phyloP scores from a whole-genome alignment of 1,140 invertebrate genomes.

The Neuroterus valhalla region DNA sequence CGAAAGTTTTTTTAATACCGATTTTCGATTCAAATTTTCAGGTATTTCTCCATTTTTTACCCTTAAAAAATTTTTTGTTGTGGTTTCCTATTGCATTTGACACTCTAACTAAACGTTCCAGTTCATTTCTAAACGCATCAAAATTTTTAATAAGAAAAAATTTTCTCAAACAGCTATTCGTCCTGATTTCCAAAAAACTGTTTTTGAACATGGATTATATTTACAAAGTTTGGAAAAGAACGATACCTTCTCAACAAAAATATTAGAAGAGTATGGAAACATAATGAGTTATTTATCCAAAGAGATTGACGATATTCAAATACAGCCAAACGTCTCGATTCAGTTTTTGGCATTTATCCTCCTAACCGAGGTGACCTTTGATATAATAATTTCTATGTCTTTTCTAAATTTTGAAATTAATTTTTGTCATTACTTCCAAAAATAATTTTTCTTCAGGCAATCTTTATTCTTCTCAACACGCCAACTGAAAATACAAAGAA shows the following conservation, averaged over 20 bases:
- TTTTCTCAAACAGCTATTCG: neutral
- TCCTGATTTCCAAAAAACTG: conserved; percentile 17
- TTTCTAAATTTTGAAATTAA: neutral
- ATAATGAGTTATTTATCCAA: conserved; percentile 11
- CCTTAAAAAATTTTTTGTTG: too few relatives aligned
- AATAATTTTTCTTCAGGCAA: conserved; percentile 4
- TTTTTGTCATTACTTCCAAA: neutral
- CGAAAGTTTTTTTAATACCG: too few relatives aligned
- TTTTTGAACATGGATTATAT: neutral
- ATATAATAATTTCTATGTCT: neutral
- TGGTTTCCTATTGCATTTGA: too few relatives aligned
- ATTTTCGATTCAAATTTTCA: too few relatives aligned
- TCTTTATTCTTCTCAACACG: neutral
- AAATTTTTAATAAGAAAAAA: too few relatives aligned
- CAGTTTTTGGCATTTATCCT: conserved; percentile 20
- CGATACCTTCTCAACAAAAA: neutral
- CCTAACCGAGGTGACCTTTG: conserved; percentile 3
- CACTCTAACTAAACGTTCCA: too few relatives aligned
- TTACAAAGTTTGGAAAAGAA: neutral
- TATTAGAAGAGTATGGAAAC: conserved; percentile 5
- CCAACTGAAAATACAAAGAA: neutral
- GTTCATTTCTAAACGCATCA: too few relatives aligned
- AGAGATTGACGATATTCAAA: conserved; percentile 3
- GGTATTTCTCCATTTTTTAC: too few relatives aligned
- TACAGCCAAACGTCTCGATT: neutral